Base-by-base conservation (phyloP, 2,113 vertebrate genomes). In the Stigmatopora nigra region DNA sequence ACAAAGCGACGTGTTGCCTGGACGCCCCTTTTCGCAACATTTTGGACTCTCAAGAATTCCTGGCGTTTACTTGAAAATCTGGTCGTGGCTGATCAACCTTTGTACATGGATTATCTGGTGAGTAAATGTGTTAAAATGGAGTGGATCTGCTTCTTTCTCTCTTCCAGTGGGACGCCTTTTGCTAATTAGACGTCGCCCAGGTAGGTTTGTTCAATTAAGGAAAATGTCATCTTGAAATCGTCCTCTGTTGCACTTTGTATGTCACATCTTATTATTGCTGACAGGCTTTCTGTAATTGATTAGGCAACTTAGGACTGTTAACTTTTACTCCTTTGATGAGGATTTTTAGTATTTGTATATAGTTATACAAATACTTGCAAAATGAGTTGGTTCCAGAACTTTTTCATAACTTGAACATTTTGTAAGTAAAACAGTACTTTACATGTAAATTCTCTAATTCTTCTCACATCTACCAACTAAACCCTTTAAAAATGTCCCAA, bases 81-180 rank as follows among this genome's bases (percentile, higher is more conserved):
- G 69, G 61, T 72, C 68, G 65, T 71, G 75, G 48, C 81, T 65
- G 73, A 67, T 48, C 73, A 70, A 68, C 71, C 76, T 67, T 73
- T 81, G 87, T 84, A 83, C 89, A 91, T 91, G 88, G 90, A 91
- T 89, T 91, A 90, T 86, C 86, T 91, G 89, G 89, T 91, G 63
- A 84, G 88, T 82, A 51, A 52, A 51, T 52, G 9, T 22, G 14
- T 11, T 20, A 14, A 72, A 60, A 60, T 36, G 61, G 25, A 36
- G 59, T 22, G 4, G 7, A 48, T 41, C 10, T 57, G 7, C 15
- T 35, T 7, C 5, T 48, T 45, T 14, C 48, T 47, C 5, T 16
- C 0, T 15, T 15, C 25, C 51, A 65, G 63, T 38, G 2, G 36
- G 4, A 59, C 48, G 19, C 19, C 4, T 53, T n/a, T 10, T 48